These are phyloP conservation scores for Malthinus flaveolus DNA, from an alignment of 2,888 invertebrate species.

Conservation along the genomic window DNA sequence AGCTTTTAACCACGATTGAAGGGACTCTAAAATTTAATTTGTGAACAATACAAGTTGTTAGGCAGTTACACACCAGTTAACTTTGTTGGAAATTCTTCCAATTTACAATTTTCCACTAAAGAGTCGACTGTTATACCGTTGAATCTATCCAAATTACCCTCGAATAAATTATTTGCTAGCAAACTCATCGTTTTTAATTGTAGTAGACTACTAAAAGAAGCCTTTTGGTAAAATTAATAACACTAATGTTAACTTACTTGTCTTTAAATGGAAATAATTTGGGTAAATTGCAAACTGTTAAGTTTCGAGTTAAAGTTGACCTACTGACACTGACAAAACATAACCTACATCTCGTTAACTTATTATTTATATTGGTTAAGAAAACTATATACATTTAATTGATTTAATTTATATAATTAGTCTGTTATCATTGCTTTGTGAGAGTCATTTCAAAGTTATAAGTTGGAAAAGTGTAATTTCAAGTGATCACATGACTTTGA, in stretches of 20 bases:
- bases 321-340: background rate
- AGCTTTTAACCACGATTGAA: conserved; percentile 66
- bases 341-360: background rate
- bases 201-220: background rate
- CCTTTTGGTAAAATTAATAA: no score
- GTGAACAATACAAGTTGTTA: background rate
- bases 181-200: background rate
- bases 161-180: conserved; percentile 47
- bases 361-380: background rate
- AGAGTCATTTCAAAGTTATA: no score
- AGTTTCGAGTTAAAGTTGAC: background rate
- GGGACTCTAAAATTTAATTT: conserved; percentile 62
- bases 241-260: no score
- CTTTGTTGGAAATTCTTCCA: conserved; percentile 57
- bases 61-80: conserved; percentile 49
- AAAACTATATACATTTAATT: background rate
- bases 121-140: conserved; percentile 76
- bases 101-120: conserved; percentile 58
- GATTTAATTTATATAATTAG: no score
- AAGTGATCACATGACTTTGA: no score
- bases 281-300: no score
- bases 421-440: no score
- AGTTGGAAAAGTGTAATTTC: no score
- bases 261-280: no score
- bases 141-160: conserved; percentile 65